Conservation (phyloP, 2,113 vertebrate genomes). For the Dromiciops gliroides region DNA sequence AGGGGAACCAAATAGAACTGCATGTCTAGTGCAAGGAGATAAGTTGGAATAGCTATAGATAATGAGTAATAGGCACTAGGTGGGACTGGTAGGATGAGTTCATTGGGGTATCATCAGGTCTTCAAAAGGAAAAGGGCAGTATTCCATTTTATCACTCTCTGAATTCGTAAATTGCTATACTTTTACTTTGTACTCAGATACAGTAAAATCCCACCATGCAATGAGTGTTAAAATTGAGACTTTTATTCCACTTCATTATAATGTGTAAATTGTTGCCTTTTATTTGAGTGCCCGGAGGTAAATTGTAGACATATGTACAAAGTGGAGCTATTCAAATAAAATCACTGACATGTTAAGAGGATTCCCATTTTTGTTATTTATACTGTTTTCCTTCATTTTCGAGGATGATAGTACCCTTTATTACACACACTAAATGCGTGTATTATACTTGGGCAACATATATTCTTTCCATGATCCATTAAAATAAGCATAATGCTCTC, state of each 20-base stretch:
- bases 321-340: conserved; percentile 77
- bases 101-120: conserved; percentile 13
- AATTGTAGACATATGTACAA: conserved; percentile 74
- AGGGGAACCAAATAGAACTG: neutral
- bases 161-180: neutral
- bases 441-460: conserved; percentile 71
- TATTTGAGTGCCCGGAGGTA: conserved; percentile 74
- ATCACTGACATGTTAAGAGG: conserved; percentile 78
- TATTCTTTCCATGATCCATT: conserved; percentile 72
- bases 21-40: neutral
- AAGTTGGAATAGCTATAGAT: neutral
- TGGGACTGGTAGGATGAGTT: neutral
- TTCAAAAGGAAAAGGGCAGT: conserved; percentile 9
- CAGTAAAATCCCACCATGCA: conserved; percentile 60
- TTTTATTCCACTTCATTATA: conserved; percentile 75
- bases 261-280: conserved; percentile 75
- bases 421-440: conserved; percentile 74
- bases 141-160: conserved; percentile 11
- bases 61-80: neutral
- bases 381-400: conserved; percentile 76
- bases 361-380: conserved; percentile 76
- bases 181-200: conserved; percentile 42
- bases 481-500: conserved; percentile 63
- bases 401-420: conserved; percentile 76
- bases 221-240: conserved; percentile 70